These are phyloP conservation scores for Danio kyathit DNA, from an alignment of 2,797 vertebrate genomes.

Conservation along the genomic window DNA sequence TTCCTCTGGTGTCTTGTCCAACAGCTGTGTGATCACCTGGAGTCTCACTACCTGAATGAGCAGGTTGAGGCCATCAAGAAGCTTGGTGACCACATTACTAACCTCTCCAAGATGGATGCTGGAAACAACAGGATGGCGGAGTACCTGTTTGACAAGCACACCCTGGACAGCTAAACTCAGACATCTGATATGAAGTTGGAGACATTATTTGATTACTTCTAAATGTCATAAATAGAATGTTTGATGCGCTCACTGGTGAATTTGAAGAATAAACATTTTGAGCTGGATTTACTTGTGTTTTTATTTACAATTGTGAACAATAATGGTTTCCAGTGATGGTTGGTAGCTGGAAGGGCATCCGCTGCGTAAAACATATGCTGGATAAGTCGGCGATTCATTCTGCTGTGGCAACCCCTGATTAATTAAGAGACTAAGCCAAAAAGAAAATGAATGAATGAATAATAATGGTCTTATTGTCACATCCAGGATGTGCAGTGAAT, in stretches of 20 bases:
- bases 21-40: conserved; percentile 93
- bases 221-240: background rate
- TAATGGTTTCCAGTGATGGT: no score
- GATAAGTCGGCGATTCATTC: no score
- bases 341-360: no score
- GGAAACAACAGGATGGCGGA: conserved; percentile 87
- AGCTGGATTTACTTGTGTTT: background rate
- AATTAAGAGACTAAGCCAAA: no score
- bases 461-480: background rate
- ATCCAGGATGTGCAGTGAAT: background rate
- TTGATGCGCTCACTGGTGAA: background rate
- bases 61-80: conserved; percentile 95
- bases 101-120: conserved; percentile 86
- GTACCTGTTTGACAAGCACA: conserved; percentile 93
- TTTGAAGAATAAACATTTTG: conserved; percentile 57
- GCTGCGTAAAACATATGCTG: no score
- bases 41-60: conserved; percentile 91
- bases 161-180: conserved; percentile 71
- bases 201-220: background rate
- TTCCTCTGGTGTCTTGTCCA: background rate
- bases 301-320: background rate
- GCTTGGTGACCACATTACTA: conserved; percentile 77
- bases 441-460: no score
- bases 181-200: background rate
- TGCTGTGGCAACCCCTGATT: no score